Conservation (phyloP, 2,888 invertebrate genomes). For the Agrochola lota region DNA sequence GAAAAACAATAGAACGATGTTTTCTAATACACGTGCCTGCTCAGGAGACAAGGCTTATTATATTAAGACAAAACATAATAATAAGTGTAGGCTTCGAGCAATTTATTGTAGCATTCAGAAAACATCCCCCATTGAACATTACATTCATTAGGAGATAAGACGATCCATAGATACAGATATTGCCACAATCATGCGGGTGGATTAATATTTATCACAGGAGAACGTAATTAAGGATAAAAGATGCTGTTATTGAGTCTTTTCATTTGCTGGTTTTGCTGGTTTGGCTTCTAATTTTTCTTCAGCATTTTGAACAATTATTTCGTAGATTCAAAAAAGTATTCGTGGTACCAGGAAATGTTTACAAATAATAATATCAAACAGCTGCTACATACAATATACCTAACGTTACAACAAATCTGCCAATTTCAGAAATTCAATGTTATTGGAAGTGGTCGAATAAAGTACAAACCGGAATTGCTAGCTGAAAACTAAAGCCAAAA, state of each 20-base stretch:
- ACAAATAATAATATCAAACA: conserved; percentile 14
- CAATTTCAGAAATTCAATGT: conserved; percentile 40
- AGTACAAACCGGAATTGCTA: conserved; percentile 26
- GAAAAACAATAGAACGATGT: neutral
- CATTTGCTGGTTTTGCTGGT: neutral
- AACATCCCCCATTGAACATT: conserved; percentile 39
- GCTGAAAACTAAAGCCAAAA: conserved; percentile 13
- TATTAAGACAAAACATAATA: neutral
- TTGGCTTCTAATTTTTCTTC: too few species aligned
- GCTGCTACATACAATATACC: conserved; percentile 16
- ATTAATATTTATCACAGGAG: conserved; percentile 14
- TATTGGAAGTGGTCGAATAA: conserved; percentile 44
- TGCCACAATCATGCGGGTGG: conserved; percentile 50
- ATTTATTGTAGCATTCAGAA: neutral
- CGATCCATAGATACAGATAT: conserved; percentile 30
- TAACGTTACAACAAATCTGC: conserved; percentile 5
- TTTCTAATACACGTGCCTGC: neutral
- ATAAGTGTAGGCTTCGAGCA: neutral
- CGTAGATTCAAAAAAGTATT: neutral
- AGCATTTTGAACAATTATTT: neutral
- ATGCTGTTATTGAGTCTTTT: neutral
- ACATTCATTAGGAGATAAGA: conserved; percentile 35
- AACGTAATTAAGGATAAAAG: conserved; percentile 40
- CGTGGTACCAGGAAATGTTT: neutral
- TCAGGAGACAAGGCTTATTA: neutral